A percentile compares a stretch with the other conserved stretches of the same genome.
Conservation (phyloP, 1,140 invertebrate genomes). For the Caenorhabditis remanei region DNA sequence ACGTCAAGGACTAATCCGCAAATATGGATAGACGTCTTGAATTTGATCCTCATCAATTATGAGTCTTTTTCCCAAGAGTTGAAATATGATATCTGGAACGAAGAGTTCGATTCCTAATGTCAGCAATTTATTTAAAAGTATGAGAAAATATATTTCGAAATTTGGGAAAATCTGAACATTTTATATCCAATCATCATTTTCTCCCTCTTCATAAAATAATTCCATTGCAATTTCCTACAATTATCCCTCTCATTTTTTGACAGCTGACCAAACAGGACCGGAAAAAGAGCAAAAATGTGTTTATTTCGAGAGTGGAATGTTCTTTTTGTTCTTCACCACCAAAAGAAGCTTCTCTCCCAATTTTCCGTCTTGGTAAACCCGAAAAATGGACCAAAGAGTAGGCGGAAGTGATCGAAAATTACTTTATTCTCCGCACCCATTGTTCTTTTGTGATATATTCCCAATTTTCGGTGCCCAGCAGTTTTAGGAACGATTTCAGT, state of each 20-base stretch:
- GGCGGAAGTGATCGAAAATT: constrained; percentile 55
- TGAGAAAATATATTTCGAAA: too few species aligned
- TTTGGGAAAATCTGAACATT: too few species aligned
- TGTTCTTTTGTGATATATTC: not conserved
- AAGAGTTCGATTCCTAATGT: not conserved
- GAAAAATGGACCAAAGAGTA: constrained; percentile 46
- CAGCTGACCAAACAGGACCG: constrained; percentile 27
- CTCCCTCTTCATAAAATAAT: not conserved
- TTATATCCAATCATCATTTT: not conserved
- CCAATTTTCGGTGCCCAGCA: not conserved
- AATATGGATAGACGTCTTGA: constrained; percentile 13
- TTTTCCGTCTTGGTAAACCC: constrained; percentile 48
- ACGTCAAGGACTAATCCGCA: constrained; percentile 13
- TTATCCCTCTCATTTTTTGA: not conserved
- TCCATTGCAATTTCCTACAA: constrained; percentile 18
- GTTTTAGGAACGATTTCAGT: not conserved
- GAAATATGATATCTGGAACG: constrained; percentile 16
- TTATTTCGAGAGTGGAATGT: constrained; percentile 40
- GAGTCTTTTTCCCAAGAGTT: not conserved
- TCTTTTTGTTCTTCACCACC: constrained; percentile 13
- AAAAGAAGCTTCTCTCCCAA: not conserved
- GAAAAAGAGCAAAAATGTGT: constrained; percentile 48
- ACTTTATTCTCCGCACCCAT: not conserved
- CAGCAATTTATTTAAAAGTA: too few species aligned
- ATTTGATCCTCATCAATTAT: constrained; percentile 15